Conservation (phyloP, 2,797 vertebrate species). For the Lagorchestes hirsutus region DNA sequence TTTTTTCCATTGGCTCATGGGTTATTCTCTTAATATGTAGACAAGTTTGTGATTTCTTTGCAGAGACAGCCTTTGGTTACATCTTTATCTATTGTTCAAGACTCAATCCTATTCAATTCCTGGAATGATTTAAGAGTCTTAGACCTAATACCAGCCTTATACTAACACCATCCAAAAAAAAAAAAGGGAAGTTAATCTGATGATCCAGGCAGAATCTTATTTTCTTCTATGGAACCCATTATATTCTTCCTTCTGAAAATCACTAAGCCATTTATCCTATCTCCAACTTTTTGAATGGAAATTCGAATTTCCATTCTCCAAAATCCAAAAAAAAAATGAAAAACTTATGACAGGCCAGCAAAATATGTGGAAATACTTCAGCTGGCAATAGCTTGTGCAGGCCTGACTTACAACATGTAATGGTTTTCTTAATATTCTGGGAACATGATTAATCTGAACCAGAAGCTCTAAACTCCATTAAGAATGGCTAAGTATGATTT, state of each 20-base stretch:
- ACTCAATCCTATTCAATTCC: background rate
- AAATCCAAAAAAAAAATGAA: background rate
- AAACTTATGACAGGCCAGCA: background rate
- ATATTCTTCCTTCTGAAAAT: background rate
- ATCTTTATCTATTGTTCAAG: background rate
- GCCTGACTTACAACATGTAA: background rate
- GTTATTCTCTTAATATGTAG: background rate
- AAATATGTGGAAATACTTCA: too few species aligned
- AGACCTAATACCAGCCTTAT: background rate
- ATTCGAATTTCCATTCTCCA: background rate
- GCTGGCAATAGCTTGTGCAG: too few species aligned
- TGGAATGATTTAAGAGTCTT: background rate
- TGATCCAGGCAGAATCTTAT: background rate
- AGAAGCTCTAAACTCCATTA: background rate
- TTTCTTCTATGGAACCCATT: background rate
- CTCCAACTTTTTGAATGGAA: background rate
- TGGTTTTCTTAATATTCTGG: background rate
- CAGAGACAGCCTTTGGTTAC: background rate
- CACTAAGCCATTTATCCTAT: background rate
- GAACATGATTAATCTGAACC: background rate
- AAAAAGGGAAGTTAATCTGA: background rate
- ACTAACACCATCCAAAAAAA: background rate
- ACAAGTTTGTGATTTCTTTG: background rate
- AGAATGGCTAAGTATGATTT: background rate
- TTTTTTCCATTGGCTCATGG: background rate